Base-by-base conservation (phyloP, 2,113 vertebrate species). In the Azemiops feae region DNA sequence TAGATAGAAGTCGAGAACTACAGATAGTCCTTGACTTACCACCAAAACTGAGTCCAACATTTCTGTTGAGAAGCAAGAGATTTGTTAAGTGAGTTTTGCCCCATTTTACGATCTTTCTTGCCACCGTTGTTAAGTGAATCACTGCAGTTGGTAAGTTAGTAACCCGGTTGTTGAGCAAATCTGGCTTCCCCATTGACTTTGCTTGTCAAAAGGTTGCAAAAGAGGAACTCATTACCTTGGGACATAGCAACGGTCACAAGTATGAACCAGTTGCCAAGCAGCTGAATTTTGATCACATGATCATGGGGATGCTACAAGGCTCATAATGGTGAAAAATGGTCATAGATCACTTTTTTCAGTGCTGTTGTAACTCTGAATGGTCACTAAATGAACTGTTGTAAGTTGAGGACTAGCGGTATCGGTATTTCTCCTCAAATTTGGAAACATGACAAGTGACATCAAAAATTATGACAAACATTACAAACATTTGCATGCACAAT, bases 291-390 rank as follows among this genome's bases (percentile, higher is more conserved):
- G 64, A 74, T 74, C n/a, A 74, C 12, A 34, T 16, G 5, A 74
- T 2, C 64, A 18, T 0, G 16, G n/a, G n/a, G n/a, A 74, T 74
- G 14, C 14, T 34, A n/a, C 60, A 64, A 64, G 30, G 27, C 11
- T 12, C 60, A 0, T 14, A n/a, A n/a, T 1, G 3, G 0, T 74
- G n/a, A 34, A 34, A 20, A 74, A 6, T 1, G 2, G 5, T 74
- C n/a, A 18, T 2, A 34, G 14, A 14, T 74, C 5, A 5, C n/a
- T 34, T 34, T 34, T 34, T 74, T 20, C 64, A 34, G n/a, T 7
- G 16, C 16, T 5, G n/a, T 20, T 7, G 14, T 74, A 74, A 74
- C 0, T 2, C 14, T 2, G 12, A n/a, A 69, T 0, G 14, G n/a
- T 74, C 64, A 34, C 14, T 74, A 18, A 74, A 74, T 34, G 30